Base-by-base conservation (phyloP, 2,888 invertebrate species). In the Ommatoiulus sabulosus region DNA sequence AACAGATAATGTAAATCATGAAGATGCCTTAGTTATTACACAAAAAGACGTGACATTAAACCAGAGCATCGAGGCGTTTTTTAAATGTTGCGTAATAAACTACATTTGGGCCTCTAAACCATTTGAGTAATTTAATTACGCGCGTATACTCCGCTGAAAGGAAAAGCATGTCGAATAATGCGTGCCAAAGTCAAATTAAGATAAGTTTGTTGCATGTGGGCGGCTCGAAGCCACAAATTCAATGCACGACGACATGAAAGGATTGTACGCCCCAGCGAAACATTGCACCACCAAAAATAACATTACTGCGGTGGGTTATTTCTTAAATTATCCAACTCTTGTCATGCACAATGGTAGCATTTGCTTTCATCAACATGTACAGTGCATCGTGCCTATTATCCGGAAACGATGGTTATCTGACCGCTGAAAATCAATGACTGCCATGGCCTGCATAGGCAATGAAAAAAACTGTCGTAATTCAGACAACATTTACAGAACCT, bases 1-100 rank as follows among this genome's bases (percentile, higher is more conserved):
- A n/a, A n/a, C n/a, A n/a, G 57, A 17, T 57, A 72, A 72, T 17
- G 72, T 72, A 63, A 72, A 72, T 24, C 24, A 72, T 72, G 72
- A 2, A 24, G 3, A 72, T 8, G 1, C 2, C 72, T 12, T 4
- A 3, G 15, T 72, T 72, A 72, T 63, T 12, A 72, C 24, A 24
- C 5, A 6, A 24, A 24, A 5, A 3, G 24, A 15, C 5, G 24
- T 3, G 3, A 57, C 57, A n/a, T 57, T 15, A 10, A 57, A 57
- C 57, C 10, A 10, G 17, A 0, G 8, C 72, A 72, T 72, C 24
- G 20, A 4, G 6, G 5, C 24, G 10, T n/a, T 72, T 20, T 72
- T 24, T 24, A 20, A 72, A 5, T 72, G 4, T 72, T 72, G 24
- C 4, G 20, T 24, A 72, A 24, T 72, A 24, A 72, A 24, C 72